A percentile compares a stretch with the other conserved stretches of the same genome.
Conservation (phyloP, 2,888 invertebrate genomes). For the Mystacides longicornis region DNA sequence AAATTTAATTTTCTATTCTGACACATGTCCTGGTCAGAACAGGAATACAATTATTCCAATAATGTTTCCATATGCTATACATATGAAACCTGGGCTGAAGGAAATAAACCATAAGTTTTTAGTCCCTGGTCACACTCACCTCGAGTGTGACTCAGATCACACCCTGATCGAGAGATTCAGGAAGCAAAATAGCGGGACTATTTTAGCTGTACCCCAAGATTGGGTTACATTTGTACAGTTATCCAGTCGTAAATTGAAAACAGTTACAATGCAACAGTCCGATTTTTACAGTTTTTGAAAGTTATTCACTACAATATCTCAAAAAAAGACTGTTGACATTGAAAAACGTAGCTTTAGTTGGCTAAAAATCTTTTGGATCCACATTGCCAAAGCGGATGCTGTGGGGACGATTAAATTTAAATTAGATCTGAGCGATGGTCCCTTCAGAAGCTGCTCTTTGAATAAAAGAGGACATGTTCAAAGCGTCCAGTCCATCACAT, state of each 20-base stretch:
- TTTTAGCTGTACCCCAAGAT: neutral
- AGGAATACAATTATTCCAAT: slow-evolving; percentile 27
- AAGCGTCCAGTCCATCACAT: neutral
- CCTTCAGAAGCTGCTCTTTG: neutral
- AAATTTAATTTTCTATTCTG: slow-evolving; percentile 14
- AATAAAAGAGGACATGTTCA: neutral
- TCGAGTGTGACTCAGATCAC: slow-evolving; percentile 2
- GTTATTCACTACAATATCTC: neutral
- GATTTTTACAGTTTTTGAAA: slow-evolving; percentile 1
- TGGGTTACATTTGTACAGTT: neutral
- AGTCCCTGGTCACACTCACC: slow-evolving; percentile 4
- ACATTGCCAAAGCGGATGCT: neutral
- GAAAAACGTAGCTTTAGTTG: neutral
- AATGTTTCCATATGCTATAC: slow-evolving; percentile 1
- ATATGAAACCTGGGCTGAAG: neutral
- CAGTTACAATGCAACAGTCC: neutral
- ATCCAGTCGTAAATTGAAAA: neutral
- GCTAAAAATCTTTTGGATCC: neutral
- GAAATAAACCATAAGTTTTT: slow-evolving; percentile 5
- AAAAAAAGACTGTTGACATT: neutral
- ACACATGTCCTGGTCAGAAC: slow-evolving; percentile 1
- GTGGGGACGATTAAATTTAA: neutral
- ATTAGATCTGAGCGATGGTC: neutral
- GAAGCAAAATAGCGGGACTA: neutral
- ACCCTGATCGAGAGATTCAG: slow-evolving; percentile 2